Evolutionary conservation across 2,113 vertebrate genomes (phyloP).

Genomic region (Panthera leo): DNA sequence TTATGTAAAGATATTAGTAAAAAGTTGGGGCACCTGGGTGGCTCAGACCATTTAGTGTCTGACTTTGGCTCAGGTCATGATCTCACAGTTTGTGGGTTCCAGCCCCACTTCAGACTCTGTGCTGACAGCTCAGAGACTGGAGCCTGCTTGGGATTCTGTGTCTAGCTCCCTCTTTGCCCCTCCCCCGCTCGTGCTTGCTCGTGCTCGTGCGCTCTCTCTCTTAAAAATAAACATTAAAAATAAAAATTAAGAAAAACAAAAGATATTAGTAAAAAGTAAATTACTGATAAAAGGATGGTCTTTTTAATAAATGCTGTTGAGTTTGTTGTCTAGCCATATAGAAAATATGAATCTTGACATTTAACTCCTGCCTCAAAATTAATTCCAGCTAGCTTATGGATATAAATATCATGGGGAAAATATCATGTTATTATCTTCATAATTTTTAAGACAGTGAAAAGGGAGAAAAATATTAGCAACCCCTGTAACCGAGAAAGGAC

Average conservation of each 20-base stretch:
- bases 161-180: too few species aligned
- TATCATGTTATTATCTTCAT: background rate
- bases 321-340: background rate
- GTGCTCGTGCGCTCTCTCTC: too few species aligned
- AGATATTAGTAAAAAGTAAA: background rate
- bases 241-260: background rate
- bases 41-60: too few species aligned
- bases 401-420: background rate
- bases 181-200: too few species aligned
- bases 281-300: background rate
- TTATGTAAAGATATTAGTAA: background rate
- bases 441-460: background rate
- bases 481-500: background rate
- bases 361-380: background rate
- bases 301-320: background rate
- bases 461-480: background rate
- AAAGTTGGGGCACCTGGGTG: too few species aligned
- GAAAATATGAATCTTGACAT: background rate
- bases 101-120: too few species aligned
- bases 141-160: too few species aligned
- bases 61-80: too few species aligned
- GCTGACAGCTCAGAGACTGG: too few species aligned
- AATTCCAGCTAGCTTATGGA: background rate
- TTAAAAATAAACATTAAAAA: too few species aligned
- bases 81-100: too few species aligned